Evolutionary conservation across 2,797 vertebrate species (phyloP).

Genomic region (Pitangus sulphuratus): DNA sequence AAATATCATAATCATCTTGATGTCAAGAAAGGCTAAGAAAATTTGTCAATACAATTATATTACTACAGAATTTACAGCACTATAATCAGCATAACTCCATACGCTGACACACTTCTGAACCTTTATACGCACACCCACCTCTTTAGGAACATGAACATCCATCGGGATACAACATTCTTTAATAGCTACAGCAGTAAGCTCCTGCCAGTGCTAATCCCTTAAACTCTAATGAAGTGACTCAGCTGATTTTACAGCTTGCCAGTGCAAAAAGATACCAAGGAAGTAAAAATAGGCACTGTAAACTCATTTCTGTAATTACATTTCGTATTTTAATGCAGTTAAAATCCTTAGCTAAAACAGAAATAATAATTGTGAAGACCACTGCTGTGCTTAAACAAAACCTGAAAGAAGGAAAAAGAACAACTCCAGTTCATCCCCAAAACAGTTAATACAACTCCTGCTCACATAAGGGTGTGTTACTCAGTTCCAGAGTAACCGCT

Average conservation of each 20-base stretch:
- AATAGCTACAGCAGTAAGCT: constrained; percentile 6
- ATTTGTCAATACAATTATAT: background rate
- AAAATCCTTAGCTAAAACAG: background rate
- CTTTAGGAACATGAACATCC: background rate
- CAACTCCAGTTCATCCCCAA: background rate
- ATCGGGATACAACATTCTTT: background rate
- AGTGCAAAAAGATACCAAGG: background rate
- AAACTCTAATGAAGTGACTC: constrained; percentile 29
- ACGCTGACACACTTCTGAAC: background rate
- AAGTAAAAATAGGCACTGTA: background rate
- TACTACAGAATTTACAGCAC: background rate
- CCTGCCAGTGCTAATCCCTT: background rate
- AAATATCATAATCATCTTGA: background rate
- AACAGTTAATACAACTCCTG: background rate
- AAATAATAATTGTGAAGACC: background rate
- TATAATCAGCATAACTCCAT: background rate
- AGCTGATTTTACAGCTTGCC: constrained; percentile 31
- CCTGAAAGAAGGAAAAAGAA: background rate
- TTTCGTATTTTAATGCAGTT: background rate
- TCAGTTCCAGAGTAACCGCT: background rate
- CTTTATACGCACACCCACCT: background rate
- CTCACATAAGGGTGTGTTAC: background rate
- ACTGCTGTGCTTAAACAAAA: background rate
- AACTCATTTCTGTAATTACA: constrained; percentile 1
- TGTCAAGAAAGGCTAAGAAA: background rate